phyloP scores from a whole-genome alignment of 2,888 invertebrate genomes.

The Drosophila pseudotakahashii region DNA sequence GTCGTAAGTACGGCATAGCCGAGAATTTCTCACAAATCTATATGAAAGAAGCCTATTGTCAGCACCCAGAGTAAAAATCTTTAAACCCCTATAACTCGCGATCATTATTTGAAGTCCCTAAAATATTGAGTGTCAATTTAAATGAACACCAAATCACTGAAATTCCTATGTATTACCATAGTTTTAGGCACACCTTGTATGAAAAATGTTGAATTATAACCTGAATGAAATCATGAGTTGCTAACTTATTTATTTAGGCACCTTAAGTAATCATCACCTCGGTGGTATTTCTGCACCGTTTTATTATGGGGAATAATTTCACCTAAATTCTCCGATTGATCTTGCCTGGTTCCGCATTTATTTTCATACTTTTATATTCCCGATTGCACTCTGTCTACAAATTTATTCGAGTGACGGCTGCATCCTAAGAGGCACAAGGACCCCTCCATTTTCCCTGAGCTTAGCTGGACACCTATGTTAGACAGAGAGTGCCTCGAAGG shows the following conservation, averaged over 20 bases:
- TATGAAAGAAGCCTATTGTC: neutral
- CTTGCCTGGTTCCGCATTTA: too few species aligned
- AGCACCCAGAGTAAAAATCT: neutral
- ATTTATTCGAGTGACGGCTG: slow-evolving; percentile 1
- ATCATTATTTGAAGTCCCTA: slow-evolving; percentile 1
- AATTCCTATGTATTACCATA: neutral
- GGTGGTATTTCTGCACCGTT: neutral
- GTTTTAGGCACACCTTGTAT: neutral
- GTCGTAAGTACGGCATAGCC: slow-evolving; percentile 1
- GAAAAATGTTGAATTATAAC: neutral
- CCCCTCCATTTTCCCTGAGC: neutral
- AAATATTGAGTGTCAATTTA: neutral
- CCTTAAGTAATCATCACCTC: neutral
- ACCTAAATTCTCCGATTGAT: too few species aligned
- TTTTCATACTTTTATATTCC: too few species aligned
- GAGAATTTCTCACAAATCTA: neutral
- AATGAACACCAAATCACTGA: neutral
- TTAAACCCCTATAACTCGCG: neutral
- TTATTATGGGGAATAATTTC: too few species aligned
- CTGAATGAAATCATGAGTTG: slow-evolving; percentile 1
- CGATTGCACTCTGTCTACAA: neutral
- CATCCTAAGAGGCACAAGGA: neutral
- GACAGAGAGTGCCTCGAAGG: neutral
- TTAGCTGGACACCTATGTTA: neutral
- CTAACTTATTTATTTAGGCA: neutral